A percentile compares a stretch with the other conserved stretches of the same genome.
These are phyloP conservation scores for Himalopsyche kuldschensis DNA, from an alignment of 2,888 invertebrate species.

Conservation along the genomic window DNA sequence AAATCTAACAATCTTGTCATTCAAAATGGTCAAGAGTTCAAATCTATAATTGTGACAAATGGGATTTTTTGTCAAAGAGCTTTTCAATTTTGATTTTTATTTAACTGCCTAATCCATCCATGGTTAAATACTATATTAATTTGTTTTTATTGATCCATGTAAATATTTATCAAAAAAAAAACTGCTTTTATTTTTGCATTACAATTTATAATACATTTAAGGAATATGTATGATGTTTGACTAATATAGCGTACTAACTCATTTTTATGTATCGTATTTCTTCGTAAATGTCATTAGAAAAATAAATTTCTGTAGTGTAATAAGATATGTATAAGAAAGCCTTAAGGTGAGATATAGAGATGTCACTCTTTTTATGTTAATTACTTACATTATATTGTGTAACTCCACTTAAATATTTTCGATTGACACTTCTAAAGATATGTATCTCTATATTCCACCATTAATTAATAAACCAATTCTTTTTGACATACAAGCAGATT, in stretches of 20 bases:
- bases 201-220: not conserved
- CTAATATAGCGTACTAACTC: not conserved
- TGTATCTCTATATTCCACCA: not conserved
- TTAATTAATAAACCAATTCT: not conserved
- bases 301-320: not conserved
- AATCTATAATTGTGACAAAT: too few relatives aligned
- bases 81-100: too few relatives aligned
- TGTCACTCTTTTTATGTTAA: not conserved
- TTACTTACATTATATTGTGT: not conserved
- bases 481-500: not conserved
- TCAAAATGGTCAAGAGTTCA: too few relatives aligned
- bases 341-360: not conserved
- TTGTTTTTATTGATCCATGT: not conserved
- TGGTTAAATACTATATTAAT: not conserved
- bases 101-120: too few relatives aligned
- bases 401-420: not conserved
- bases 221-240: not conserved
- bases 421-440: not conserved
- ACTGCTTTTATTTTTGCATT: not conserved
- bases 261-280: not conserved
- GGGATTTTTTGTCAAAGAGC: too few relatives aligned
- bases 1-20: too few relatives aligned
- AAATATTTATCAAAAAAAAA: not conserved
- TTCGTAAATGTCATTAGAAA: not conserved
- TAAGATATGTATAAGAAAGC: not conserved